Evolutionary conservation across 1,140 invertebrate species (phyloP), one percentile per base, ranked within the genome.

Genomic region (Zaprionus gabonicus): DNA sequence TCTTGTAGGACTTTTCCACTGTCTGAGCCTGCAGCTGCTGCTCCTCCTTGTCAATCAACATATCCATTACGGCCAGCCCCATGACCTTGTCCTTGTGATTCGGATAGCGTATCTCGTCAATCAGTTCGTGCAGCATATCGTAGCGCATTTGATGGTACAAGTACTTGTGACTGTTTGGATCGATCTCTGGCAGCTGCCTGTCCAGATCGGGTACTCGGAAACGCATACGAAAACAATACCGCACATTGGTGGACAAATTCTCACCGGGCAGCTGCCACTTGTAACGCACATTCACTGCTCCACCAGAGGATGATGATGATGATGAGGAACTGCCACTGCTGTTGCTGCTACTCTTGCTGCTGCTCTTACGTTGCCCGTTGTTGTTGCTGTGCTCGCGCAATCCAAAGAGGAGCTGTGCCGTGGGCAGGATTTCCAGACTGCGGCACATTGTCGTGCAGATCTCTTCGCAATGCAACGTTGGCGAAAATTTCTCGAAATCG

Each of bases 11-110:
- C 70, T 94, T 95, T 85, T 96, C 95, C 5, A 98, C 95, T 64
- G 94, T 93, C 76, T 96, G 95, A 23, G 94, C 92, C 13, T 94
- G 90, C 53, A 95, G 90, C 55, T 95, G 94, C 78, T 96, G 95
- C 88, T 97, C 97, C 93, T 96, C 96, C 67, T 95, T 94, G 13
- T 96, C 95, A 76, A 95, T 95, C 87, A 95, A 96, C 97, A 98
- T 98, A 92, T 98, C 97, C 67, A 96, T 95, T 41, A 97, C 97
- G 10, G 96, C 96, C 41, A 98, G 93, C 1, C 97, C 97, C 53
- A 97, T 93, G 0, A 97, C 93, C 93, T 97, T 95, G 56, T 95
- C 93, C 91, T 96, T 96, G 75, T 96, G 95, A 71, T 95, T 95
- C 38, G 96, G 95, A 93, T 96, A 96, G 67, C 95, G 94, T 62